A percentile compares a stretch with the other conserved stretches of the same genome.
Conservation (phyloP, 2,797 vertebrate species). For the Tragelaphus oryx region DNA sequence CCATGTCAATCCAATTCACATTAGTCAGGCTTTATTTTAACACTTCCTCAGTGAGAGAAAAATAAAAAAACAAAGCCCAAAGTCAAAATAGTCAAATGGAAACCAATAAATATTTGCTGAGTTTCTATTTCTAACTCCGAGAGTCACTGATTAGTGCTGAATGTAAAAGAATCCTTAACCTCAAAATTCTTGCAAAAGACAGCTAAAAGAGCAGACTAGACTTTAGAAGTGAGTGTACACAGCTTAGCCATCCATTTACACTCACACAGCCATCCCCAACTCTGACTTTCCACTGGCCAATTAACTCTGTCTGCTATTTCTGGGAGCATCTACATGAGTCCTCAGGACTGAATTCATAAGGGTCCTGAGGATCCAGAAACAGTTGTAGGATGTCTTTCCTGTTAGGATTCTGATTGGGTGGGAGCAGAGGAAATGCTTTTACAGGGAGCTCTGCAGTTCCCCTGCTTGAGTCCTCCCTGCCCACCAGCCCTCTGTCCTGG, state of each 20-base stretch:
- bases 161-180: background rate
- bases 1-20: conserved; percentile 27
- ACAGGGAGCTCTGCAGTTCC: background rate
- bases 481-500: background rate
- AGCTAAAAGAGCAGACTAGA: background rate
- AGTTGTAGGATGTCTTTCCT: background rate
- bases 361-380: background rate
- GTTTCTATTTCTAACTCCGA: background rate
- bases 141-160: background rate
- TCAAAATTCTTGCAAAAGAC: background rate
- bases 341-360: background rate
- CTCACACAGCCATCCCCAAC: background rate
- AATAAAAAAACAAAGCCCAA: background rate
- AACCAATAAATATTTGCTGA: background rate
- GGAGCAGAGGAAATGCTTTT: background rate
- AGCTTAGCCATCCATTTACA: background rate
- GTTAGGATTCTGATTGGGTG: background rate
- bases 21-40: background rate
- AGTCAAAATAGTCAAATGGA: background rate
- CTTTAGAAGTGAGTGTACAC: background rate
- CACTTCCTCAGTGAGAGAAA: background rate
- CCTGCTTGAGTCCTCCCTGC: background rate
- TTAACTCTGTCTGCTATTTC: background rate
- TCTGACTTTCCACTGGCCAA: background rate
- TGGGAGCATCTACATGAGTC: background rate